A percentile compares a stretch with the other conserved stretches of the same genome.
Evolutionary conservation across 2,888 invertebrate genomes (phyloP).

Genomic region (Reticulitermes lucifugus): DNA sequence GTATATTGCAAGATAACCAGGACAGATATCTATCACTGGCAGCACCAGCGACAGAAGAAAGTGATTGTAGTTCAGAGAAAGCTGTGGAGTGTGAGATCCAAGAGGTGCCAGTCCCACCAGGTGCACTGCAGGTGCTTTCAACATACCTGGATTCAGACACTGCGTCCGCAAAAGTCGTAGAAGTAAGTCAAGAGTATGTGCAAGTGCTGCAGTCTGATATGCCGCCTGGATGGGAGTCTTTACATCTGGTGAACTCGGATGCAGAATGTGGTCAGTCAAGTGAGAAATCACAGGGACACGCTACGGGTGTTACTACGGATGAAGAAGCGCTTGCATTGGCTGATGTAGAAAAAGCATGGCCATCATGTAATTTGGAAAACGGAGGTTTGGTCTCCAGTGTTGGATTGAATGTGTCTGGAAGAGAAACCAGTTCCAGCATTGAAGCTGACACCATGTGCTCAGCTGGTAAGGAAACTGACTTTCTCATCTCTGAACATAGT

Average conservation of each 20-base stretch:
- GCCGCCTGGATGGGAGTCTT: background rate
- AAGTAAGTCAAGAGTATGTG: slow-evolving; percentile 5
- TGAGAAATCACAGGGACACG: background rate
- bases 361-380: background rate
- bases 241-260: background rate
- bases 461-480: background rate
- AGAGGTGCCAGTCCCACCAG: background rate
- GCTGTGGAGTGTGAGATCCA: background rate
- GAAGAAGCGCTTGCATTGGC: background rate
- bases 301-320: background rate
- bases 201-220: background rate
- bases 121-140: slow-evolving; percentile 2
- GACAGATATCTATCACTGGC: too few species aligned
- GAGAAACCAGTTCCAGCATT: background rate
- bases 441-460: background rate
- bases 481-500: background rate
- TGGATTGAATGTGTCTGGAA: background rate
- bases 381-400: background rate
- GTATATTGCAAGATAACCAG: background rate
- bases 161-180: background rate
- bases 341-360: background rate
- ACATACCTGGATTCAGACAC: background rate
- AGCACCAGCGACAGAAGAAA: background rate
- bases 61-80: background rate
- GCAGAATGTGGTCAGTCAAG: background rate